Evolutionary conservation across 1,140 invertebrate species (phyloP), one percentile per base, ranked within the genome.

Genomic region (Magallana gigas): DNA sequence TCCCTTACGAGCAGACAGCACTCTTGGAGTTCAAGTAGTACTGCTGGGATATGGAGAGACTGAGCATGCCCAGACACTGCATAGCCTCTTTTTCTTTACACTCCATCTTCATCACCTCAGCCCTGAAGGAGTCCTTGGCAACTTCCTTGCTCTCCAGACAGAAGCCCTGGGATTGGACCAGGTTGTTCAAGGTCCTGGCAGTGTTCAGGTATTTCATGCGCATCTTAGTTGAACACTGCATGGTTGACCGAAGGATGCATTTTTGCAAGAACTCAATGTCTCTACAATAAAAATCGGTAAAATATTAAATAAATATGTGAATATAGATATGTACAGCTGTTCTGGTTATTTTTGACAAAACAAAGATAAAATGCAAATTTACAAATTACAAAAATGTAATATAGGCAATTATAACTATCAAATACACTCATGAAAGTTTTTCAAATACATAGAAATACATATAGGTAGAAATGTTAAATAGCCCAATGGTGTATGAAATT

Each of bases 31-130:
- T 12, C 57, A 23, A 83, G 23, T 64, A 82, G 23, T 80, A 59
- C 18, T 83, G 81, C 16, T 64, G 57, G 7, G 80, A 60, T 11
- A 88, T 86, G 18, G 87, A 29, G 16, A 80, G 58, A 86, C 84
- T 80, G 23, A 88, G 68, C 56, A 76, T 62, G 59, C 87, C 81
- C 60, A 88, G 80, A 88, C 87, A 88, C n/a, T 84, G 82, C 59
- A 81, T 62, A 16, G 87, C 87, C 29, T 84, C 86, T 9, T 76
- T 23, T 36, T 60, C 57, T 18, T 83, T 36, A 59, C 86, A 87
- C 12, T n/a, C 57, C 85, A 81, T 80, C 64, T 16, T 80, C 56
- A 57, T 86, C 36, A 80, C 85, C 48, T 64, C 59, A 36, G 16
- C 23, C 14, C 12, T 60, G 12, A 57, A 60, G 29, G 57, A 48